phyloP scores from a whole-genome alignment of 1,140 invertebrate species.

The Holcopasites calliopsidis region DNA sequence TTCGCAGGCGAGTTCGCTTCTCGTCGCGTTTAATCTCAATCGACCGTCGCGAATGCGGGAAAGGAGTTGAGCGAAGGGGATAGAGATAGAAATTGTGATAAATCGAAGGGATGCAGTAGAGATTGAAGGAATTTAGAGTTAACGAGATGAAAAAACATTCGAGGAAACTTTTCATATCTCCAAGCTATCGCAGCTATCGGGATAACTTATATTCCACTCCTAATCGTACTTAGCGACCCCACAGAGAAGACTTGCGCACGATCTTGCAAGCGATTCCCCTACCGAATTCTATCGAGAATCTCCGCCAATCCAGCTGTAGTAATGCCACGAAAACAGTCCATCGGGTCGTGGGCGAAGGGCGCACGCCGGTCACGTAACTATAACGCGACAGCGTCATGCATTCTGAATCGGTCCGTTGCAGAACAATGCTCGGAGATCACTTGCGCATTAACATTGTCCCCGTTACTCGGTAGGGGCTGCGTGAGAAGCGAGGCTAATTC shows the following conservation, averaged over 20 bases:
- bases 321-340: neutral
- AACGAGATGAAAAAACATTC: too few relatives aligned
- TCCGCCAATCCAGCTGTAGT: neutral
- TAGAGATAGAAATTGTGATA: neutral
- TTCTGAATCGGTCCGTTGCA: neutral
- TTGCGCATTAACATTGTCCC: conserved; percentile 47
- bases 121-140: neutral
- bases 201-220: too few relatives aligned
- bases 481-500: conserved; percentile 62
- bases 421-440: conserved; percentile 9
- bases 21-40: neutral
- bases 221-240: too few relatives aligned
- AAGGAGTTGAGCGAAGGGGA: neutral
- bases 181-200: too few relatives aligned
- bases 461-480: conserved; percentile 46
- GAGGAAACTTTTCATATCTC: too few relatives aligned
- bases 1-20: neutral
- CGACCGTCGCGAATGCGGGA: neutral
- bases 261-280: too few relatives aligned
- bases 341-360: neutral
- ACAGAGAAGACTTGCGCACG: too few relatives aligned
- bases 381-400: conserved; percentile 5
- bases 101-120: neutral
- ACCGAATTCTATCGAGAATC: neutral
- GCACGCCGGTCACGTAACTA: conserved; percentile 12